phyloP scores from a whole-genome alignment of 2,888 invertebrate genomes.

The Scelioninae gen. 1 region DNA sequence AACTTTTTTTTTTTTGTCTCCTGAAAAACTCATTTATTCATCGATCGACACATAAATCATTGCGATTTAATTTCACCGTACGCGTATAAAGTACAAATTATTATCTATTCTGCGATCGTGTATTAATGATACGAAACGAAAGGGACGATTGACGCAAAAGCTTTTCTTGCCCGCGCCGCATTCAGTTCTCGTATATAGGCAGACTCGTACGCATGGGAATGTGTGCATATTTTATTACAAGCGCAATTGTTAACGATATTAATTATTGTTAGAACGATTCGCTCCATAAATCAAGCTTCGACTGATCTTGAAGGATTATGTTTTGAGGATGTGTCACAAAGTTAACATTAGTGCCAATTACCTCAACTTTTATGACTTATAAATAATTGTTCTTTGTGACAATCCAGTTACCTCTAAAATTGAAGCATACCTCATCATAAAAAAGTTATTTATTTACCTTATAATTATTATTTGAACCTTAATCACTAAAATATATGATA shows the following conservation, averaged over 20 bases:
- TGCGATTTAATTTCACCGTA: slow-evolving; percentile 41
- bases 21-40: slow-evolving; percentile 38
- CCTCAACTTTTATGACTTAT: not conserved
- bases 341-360: not conserved
- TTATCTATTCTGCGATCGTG: slow-evolving; percentile 52
- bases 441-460: too few species aligned
- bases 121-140: slow-evolving; percentile 66
- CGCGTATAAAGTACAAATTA: slow-evolving; percentile 44
- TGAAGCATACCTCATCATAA: too few species aligned
- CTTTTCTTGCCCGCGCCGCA: slow-evolving; percentile 52
- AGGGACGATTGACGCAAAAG: slow-evolving; percentile 67
- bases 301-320: slow-evolving; percentile 13
- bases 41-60: slow-evolving; percentile 39
- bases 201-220: slow-evolving; percentile 74
- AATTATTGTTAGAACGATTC: slow-evolving; percentile 34
- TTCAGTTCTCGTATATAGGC: slow-evolving; percentile 73
- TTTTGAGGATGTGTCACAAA: not conserved
- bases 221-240: slow-evolving; percentile 77
- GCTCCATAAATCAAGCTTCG: not conserved
- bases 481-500: too few species aligned
- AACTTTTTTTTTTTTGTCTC: slow-evolving; percentile 17
- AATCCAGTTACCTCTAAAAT: too few species aligned
- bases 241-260: slow-evolving; percentile 76
- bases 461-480: too few species aligned
- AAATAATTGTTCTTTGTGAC: not conserved